These are phyloP conservation scores for Rhimphoctona megacephalus DNA, from an alignment of 2,888 invertebrate species.

Conservation along the genomic window DNA sequence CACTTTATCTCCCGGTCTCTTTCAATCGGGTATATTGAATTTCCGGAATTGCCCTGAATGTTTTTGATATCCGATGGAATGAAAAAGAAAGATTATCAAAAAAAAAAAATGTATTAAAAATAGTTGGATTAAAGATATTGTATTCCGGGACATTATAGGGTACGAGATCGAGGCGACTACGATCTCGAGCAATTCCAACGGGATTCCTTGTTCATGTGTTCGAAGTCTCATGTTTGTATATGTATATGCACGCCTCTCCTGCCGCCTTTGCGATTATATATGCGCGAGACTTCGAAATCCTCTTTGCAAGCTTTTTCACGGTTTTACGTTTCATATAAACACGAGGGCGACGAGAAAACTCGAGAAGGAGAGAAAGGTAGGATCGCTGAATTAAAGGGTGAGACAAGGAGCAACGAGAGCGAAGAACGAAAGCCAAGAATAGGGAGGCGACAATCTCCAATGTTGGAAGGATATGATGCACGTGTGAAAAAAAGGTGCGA, in stretches of 20 bases:
- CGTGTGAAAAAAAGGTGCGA: conserved; percentile 51
- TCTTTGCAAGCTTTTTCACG: conserved; percentile 84
- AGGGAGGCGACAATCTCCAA: conserved; percentile 13
- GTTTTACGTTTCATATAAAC: conserved; percentile 84
- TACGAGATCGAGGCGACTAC: conserved; percentile 28
- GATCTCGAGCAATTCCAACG: conserved; percentile 50
- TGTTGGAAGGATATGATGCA: conserved; percentile 48
- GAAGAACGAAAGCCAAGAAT: not conserved
- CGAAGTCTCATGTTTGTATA: conserved; percentile 45
- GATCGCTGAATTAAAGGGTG: conserved; percentile 23
- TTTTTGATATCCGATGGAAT: conserved; percentile 79
- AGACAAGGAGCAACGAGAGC: conserved; percentile 31
- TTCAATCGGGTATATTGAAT: conserved; percentile 81
- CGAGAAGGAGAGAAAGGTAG: conserved; percentile 31
- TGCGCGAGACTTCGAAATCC: conserved; percentile 78
- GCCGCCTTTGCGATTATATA: conserved; percentile 28
- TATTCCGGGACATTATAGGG: conserved; percentile 75
- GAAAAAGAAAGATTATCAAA: conserved; percentile 69
- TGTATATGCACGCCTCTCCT: conserved; percentile 14
- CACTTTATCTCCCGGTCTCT: conserved; percentile 65
- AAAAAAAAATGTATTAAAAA: conserved; percentile 29
- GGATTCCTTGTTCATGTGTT: conserved; percentile 48
- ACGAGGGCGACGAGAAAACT: conserved; percentile 64
- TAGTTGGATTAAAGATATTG: conserved; percentile 73
- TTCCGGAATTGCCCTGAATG: conserved; percentile 80